A percentile compares a stretch with the other conserved stretches of the same genome.
phyloP scores from a whole-genome alignment of 1,140 invertebrate species.

The Drosophila mojavensis region DNA sequence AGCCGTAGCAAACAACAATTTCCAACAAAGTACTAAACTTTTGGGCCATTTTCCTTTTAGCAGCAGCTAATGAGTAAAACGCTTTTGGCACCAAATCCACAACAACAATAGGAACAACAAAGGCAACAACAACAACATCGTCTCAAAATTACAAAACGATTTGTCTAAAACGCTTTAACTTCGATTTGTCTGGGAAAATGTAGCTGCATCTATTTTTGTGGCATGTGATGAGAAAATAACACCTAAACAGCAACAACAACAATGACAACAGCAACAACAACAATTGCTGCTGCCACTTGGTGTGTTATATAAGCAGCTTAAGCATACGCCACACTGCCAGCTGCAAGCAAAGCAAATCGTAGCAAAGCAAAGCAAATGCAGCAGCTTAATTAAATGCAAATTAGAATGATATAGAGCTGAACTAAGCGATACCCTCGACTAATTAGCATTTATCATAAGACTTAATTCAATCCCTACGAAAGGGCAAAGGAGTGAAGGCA shows the following conservation, averaged over 20 bases:
- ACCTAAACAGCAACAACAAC: conserved; percentile 6
- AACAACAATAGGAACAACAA: background rate
- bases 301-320: conserved; percentile 35
- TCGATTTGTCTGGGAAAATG: conserved; percentile 74
- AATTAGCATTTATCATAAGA: background rate
- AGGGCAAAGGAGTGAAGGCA: background rate
- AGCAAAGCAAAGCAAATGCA: conserved; percentile 22
- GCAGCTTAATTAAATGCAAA: conserved; percentile 29
- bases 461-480: too few relatives aligned
- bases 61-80: conserved; percentile 73
- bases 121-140: background rate
- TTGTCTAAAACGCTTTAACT: conserved; percentile 54
- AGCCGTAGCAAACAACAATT: conserved; percentile 25
- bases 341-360: background rate
- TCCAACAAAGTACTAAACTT: conserved; percentile 52
- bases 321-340: conserved; percentile 13
- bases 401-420: background rate
- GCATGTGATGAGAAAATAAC: conserved; percentile 55
- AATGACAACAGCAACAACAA: conserved; percentile 10
- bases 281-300: conserved; percentile 1
- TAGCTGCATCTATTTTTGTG: conserved; percentile 55
- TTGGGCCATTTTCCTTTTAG: conserved; percentile 71
- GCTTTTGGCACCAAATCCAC: conserved; percentile 49
- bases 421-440: background rate
- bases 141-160: conserved; percentile 75